phyloP scores from a whole-genome alignment of 1,140 invertebrate species.

The Cherax quadricarinatus region DNA sequence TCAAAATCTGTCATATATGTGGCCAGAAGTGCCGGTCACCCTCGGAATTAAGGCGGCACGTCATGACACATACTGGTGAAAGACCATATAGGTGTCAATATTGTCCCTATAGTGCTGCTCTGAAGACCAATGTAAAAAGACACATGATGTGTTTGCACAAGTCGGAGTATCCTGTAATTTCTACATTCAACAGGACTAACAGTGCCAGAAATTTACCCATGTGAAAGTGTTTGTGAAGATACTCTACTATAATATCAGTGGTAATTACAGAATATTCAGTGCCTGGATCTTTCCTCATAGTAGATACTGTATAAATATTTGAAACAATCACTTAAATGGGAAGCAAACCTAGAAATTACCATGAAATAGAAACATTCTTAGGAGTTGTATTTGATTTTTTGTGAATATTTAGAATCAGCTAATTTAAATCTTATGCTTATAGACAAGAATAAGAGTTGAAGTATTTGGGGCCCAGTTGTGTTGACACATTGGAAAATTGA shows the following conservation, averaged over 20 bases:
- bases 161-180: slow-evolving; percentile 23
- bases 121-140: slow-evolving; percentile 56
- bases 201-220: not conserved
- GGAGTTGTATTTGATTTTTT: not conserved
- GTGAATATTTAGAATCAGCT: too few relatives aligned
- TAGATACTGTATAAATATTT: not conserved
- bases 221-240: not conserved
- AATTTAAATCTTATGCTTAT: too few relatives aligned
- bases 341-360: not conserved
- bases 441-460: too few relatives aligned
- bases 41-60: slow-evolving; percentile 62
- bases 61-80: slow-evolving; percentile 69
- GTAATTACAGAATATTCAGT: not conserved
- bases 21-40: slow-evolving; percentile 36
- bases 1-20: slow-evolving; percentile 35
- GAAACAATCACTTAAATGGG: not conserved
- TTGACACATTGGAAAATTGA: not conserved
- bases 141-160: slow-evolving; percentile 49
- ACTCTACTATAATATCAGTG: not conserved
- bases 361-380: not conserved
- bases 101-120: slow-evolving; percentile 55
- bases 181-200: not conserved
- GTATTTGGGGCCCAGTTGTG: not conserved
- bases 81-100: slow-evolving; percentile 62
- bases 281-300: not conserved